Evolutionary conservation across 2,113 vertebrate species (phyloP).

Genomic region (Alligator sinensis): DNA sequence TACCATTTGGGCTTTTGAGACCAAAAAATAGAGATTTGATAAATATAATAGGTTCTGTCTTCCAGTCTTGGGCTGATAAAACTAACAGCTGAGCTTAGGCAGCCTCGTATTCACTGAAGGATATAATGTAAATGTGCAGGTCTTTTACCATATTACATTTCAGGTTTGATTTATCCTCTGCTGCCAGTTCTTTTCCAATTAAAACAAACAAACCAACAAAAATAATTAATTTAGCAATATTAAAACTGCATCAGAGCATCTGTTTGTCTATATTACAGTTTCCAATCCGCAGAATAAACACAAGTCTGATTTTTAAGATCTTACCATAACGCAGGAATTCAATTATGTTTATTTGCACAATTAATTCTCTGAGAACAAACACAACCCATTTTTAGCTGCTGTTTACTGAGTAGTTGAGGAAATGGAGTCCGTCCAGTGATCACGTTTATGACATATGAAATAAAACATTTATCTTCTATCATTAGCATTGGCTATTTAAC

Average conservation of each 20-base stretch:
- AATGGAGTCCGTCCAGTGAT: conserved; percentile 20
- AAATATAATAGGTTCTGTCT: background rate
- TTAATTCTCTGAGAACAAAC: conserved; percentile 72
- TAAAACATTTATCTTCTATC: conserved; percentile 1
- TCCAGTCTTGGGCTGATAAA: background rate
- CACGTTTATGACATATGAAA: conserved; percentile 24
- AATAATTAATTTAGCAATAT: conserved; percentile 77
- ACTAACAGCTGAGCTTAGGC: conserved; percentile 11
- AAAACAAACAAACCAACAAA: conserved; percentile 59
- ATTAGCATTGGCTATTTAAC: background rate
- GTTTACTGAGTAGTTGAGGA: conserved; percentile 49
- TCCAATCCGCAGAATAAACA: conserved; percentile 48
- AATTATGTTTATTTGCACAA: conserved; percentile 72
- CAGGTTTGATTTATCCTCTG: conserved; percentile 67
- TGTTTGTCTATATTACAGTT: conserved; percentile 68
- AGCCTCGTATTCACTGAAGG: conserved; percentile 43
- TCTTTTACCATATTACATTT: background rate
- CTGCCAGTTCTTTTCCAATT: conserved; percentile 66
- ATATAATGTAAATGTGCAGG: background rate
- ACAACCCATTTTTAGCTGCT: background rate
- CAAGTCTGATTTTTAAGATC: conserved; percentile 66
- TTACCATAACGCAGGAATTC: conserved; percentile 53
- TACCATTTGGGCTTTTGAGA: background rate
- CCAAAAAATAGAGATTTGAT: background rate
- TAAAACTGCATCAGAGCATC: conserved; percentile 71